phyloP scores from a whole-genome alignment of 2,888 invertebrate species.

The Drosophila sordidapex region DNA sequence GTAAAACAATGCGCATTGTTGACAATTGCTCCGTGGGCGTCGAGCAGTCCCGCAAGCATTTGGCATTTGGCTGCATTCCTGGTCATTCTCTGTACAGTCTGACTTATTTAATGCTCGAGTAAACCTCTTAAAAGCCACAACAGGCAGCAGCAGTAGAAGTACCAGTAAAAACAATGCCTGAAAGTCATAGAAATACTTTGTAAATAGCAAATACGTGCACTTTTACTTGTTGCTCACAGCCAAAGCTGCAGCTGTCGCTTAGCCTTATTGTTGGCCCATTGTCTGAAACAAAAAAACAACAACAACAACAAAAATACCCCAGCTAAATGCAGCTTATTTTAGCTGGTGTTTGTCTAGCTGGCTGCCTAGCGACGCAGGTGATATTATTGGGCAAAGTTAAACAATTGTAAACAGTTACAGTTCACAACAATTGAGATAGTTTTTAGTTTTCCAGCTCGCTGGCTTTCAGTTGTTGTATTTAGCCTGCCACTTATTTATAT shows the following conservation, averaged over 20 bases:
- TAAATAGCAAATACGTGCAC: slow-evolving; percentile 75
- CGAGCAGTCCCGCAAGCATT: slow-evolving; percentile 36
- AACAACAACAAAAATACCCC: slow-evolving; percentile 6
- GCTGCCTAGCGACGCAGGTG: slow-evolving; percentile 64
- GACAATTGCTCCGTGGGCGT: slow-evolving; percentile 67
- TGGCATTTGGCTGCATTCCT: slow-evolving; percentile 34
- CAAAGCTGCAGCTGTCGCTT: slow-evolving; percentile 9
- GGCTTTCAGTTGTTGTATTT: slow-evolving; percentile 6
- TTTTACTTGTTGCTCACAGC: slow-evolving; percentile 66
- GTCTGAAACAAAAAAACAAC: slow-evolving; percentile 20
- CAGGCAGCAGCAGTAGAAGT: slow-evolving; percentile 10
- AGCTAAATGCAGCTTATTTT: slow-evolving; percentile 67
- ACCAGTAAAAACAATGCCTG: slow-evolving; percentile 59
- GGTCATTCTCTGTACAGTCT: slow-evolving; percentile 53
- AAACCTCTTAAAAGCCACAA: slow-evolving; percentile 68
- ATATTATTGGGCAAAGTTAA: slow-evolving; percentile 74
- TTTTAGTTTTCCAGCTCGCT: slow-evolving; percentile 56
- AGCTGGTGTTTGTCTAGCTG: slow-evolving; percentile 36
- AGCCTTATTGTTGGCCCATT: slow-evolving; percentile 38
- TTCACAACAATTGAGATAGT: slow-evolving; percentile 73
- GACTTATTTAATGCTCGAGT: slow-evolving; percentile 79
- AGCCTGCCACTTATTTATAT: slow-evolving; percentile 9
- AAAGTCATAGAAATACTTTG: slow-evolving; percentile 71
- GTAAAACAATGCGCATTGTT: slow-evolving; percentile 67
- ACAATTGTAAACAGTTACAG: slow-evolving; percentile 69